These are phyloP conservation scores for Trichomycterus rosablanca DNA, from an alignment of 2,113 vertebrate genomes.

Conservation along the genomic window DNA sequence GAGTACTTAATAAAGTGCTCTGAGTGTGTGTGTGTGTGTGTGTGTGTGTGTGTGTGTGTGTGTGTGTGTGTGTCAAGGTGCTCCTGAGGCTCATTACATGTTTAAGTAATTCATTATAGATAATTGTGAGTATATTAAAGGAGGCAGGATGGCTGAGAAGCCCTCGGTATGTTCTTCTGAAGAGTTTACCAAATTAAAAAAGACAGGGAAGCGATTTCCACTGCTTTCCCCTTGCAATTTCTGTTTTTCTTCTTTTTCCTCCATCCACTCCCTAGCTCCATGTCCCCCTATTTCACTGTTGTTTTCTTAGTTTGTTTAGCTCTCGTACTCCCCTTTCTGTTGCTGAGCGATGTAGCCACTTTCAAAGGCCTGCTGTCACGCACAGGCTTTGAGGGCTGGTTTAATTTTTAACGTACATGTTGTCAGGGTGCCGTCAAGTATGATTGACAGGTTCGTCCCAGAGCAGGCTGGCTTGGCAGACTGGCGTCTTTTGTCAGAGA, in stretches of 20 bases:
- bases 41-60: too few relatives aligned
- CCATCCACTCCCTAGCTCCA: conserved; percentile 24
- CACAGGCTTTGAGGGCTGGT: conserved; percentile 71
- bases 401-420: conserved; percentile 79
- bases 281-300: conserved; percentile 58
- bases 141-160: conserved; percentile 16
- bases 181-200: conserved; percentile 68
- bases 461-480: conserved; percentile 73
- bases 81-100: background rate
- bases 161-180: conserved; percentile 42
- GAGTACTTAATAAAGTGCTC: too few relatives aligned
- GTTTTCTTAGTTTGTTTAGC: conserved; percentile 75
- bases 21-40: too few relatives aligned
- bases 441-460: conserved; percentile 78
- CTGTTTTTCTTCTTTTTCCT: conserved; percentile 44
- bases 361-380: conserved; percentile 76
- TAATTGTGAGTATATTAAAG: conserved; percentile 48
- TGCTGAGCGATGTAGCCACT: conserved; percentile 71
- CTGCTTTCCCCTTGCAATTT: conserved; percentile 43
- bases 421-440: conserved; percentile 73
- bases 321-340: conserved; percentile 68
- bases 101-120: background rate
- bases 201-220: conserved; percentile 55
- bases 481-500: conserved; percentile 75
- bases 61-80: too few relatives aligned